A percentile compares a stretch with the other conserved stretches of the same genome.
phyloP scores from a whole-genome alignment of 2,797 vertebrate species.

The Peromyscus nudipes region DNA sequence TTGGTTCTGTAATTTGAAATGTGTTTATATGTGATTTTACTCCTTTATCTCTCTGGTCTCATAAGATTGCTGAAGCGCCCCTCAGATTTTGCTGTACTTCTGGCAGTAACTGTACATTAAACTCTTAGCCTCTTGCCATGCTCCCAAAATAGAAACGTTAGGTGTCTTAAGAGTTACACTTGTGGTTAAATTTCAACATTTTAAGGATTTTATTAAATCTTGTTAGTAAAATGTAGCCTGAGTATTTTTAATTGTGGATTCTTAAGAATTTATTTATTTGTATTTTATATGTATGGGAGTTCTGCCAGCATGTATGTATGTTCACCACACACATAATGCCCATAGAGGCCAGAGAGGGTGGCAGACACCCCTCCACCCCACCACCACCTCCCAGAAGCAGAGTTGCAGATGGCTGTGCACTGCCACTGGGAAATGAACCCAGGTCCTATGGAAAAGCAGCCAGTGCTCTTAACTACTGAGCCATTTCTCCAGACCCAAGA shows the following conservation, averaged over 20 bases:
- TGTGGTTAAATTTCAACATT: neutral
- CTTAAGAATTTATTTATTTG: neutral
- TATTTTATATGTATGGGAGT: neutral
- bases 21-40: neutral
- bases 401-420: neutral
- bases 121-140: neutral
- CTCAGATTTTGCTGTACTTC: neutral
- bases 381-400: neutral
- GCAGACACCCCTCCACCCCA: too few relatives aligned
- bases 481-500: neutral
- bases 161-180: neutral
- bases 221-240: neutral
- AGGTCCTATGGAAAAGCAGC: neutral
- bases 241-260: neutral
- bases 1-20: neutral
- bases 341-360: neutral
- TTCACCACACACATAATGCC: neutral
- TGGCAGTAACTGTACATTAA: neutral
- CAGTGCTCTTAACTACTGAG: neutral
- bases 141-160: neutral
- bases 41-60: neutral
- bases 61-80: neutral
- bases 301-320: neutral
- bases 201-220: conserved; percentile 17
- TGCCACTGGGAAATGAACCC: neutral